Evolutionary conservation across 2,113 vertebrate genomes (phyloP).

Genomic region (Pipa parva): DNA sequence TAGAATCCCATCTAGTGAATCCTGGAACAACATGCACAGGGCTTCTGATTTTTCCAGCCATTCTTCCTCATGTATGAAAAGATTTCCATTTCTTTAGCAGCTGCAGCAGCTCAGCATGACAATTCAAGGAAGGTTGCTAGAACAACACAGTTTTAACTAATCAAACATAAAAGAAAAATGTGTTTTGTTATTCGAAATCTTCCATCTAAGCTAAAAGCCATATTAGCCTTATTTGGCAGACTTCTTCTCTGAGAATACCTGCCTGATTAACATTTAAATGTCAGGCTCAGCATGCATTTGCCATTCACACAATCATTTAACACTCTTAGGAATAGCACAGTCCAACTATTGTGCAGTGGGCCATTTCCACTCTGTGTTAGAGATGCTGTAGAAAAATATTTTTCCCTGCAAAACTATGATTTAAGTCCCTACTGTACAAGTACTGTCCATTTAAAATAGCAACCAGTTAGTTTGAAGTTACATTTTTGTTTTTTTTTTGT

Average conservation of each 20-base stretch:
- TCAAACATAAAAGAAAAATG: constrained; percentile 33
- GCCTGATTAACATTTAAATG: not conserved
- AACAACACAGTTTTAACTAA: constrained; percentile 26
- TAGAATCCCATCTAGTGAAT: too few relatives aligned
- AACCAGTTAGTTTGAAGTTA: too few relatives aligned
- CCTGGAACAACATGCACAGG: not conserved
- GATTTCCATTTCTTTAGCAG: not conserved
- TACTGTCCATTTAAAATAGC: too few relatives aligned
- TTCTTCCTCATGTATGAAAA: too few relatives aligned
- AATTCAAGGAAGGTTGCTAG: constrained; percentile 23
- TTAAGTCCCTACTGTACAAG: too few relatives aligned
- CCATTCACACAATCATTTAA: too few relatives aligned
- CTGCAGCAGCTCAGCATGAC: constrained; percentile 15
- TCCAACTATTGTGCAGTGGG: too few relatives aligned
- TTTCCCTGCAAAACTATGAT: too few relatives aligned
- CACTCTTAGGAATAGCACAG: too few relatives aligned
- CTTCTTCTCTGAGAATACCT: not conserved
- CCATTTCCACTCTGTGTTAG: too few relatives aligned
- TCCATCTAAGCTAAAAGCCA: not conserved
- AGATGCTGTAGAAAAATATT: too few relatives aligned
- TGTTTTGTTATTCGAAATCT: constrained; percentile 29
- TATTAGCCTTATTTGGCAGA: not conserved
- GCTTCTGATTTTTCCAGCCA: not conserved
- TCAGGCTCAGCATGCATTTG: not conserved
- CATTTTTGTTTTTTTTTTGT: too few relatives aligned